phyloP scores from a whole-genome alignment of 2,797 vertebrate genomes.

The Anguilla megastoma region DNA sequence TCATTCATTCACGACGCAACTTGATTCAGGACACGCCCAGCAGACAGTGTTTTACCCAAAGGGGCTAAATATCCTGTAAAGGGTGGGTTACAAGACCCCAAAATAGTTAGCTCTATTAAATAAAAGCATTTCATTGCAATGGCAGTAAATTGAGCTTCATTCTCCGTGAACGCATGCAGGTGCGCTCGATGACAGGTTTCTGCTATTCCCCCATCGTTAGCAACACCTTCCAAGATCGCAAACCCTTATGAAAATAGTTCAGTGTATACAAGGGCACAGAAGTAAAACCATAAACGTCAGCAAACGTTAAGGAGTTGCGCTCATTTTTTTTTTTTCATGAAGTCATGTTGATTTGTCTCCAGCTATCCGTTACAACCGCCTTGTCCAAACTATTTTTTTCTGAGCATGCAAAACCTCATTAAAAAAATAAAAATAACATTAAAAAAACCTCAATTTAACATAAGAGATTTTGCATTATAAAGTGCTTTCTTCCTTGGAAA shows the following conservation, averaged over 20 bases:
- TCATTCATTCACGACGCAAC: not conserved
- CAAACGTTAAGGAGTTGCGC: not conserved
- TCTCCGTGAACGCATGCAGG: not conserved
- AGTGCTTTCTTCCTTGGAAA: conserved; percentile 17
- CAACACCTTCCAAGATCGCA: not conserved
- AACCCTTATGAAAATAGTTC: not conserved
- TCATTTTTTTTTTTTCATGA: not conserved
- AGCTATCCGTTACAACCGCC: not conserved
- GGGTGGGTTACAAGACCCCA: conserved; percentile 11
- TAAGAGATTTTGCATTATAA: conserved; percentile 8
- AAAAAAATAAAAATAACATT: not conserved
- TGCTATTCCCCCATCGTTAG: not conserved
- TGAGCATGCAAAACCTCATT: not conserved
- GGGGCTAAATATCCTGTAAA: not conserved
- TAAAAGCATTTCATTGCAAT: conserved; percentile 17
- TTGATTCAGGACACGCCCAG: not conserved
- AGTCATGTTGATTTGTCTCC: not conserved
- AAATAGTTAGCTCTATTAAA: conserved; percentile 9
- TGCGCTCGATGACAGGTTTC: not conserved
- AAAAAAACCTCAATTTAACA: not conserved
- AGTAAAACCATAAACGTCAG: not conserved
- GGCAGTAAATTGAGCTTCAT: not conserved
- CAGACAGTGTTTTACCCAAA: not conserved
- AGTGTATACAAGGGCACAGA: not conserved
- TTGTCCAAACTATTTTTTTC: not conserved